A percentile compares a stretch with the other conserved stretches of the same genome.
Evolutionary conservation across 2,888 invertebrate species (phyloP).

Genomic region (Standfussiana lucernea): DNA sequence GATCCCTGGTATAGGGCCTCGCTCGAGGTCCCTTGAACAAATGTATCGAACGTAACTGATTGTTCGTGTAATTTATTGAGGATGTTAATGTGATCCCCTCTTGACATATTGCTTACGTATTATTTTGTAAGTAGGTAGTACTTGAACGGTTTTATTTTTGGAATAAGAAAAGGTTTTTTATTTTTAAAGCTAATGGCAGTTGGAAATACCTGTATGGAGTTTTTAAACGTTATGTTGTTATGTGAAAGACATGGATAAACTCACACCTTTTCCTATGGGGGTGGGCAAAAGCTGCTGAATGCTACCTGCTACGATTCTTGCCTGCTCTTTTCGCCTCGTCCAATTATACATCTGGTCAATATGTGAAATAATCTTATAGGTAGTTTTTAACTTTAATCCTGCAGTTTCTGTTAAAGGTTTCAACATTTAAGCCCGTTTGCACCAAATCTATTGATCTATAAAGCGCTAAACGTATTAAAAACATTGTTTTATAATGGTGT

Average conservation of each 20-base stretch:
- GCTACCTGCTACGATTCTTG: neutral
- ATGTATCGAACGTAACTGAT: conserved; percentile 57
- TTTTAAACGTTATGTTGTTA: neutral
- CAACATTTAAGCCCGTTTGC: neutral
- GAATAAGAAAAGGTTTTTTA: conserved; percentile 2
- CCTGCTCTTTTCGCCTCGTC: neutral
- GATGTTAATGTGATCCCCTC: conserved; percentile 52
- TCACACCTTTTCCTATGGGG: too few species aligned
- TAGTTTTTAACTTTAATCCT: neutral
- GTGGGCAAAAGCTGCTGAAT: neutral
- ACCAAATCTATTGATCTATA: neutral
- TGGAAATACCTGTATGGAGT: neutral
- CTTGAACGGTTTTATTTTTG: conserved; percentile 28
- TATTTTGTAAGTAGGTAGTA: conserved; percentile 32
- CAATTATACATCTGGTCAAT: neutral
- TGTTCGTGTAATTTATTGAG: conserved; percentile 51
- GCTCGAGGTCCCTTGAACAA: conserved; percentile 42
- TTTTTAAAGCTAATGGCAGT: neutral
- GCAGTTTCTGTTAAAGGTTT: neutral
- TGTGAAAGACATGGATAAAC: neutral
- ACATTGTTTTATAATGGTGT: neutral
- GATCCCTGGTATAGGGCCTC: conserved; percentile 21
- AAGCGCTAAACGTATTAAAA: too few species aligned
- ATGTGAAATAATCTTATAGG: neutral
- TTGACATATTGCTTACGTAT: conserved; percentile 46